These are phyloP conservation scores for Belonocnema kinseyi DNA, from an alignment of 1,140 invertebrate species.

Conservation along the genomic window DNA sequence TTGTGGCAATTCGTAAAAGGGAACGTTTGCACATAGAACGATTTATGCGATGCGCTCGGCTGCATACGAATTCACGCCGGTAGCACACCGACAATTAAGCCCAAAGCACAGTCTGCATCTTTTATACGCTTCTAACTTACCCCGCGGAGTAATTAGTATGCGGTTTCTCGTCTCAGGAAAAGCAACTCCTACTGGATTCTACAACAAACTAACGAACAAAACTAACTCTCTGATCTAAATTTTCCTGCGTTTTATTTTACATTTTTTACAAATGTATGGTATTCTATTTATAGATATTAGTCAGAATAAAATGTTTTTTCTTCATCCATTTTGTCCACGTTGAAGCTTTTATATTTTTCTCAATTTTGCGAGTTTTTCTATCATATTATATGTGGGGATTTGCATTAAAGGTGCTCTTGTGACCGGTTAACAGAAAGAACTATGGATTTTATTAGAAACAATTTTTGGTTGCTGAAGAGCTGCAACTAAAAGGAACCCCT, in stretches of 20 bases:
- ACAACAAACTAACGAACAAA: constrained; percentile 18
- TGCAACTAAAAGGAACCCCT: too few species aligned
- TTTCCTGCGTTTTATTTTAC: background rate
- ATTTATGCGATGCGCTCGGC: constrained; percentile 14
- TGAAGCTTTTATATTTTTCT: too few species aligned
- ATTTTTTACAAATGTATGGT: background rate
- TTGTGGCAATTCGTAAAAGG: background rate
- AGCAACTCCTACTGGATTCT: constrained; percentile 28
- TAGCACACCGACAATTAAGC: constrained; percentile 53
- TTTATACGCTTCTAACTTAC: constrained; percentile 46
- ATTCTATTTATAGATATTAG: too few species aligned
- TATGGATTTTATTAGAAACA: too few species aligned
- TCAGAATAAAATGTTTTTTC: too few species aligned
- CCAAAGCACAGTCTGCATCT: constrained; percentile 56
- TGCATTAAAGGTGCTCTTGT: too few species aligned
- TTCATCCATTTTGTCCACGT: too few species aligned
- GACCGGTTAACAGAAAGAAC: too few species aligned
- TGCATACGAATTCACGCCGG: constrained; percentile 16
- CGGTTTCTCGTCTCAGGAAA: constrained; percentile 47
- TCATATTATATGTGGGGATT: too few species aligned
- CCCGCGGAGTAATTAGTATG: constrained; percentile 55
- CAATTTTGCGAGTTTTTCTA: too few species aligned
- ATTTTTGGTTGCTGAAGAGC: too few species aligned
- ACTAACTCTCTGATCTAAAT: background rate
- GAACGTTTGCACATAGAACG: constrained; percentile 1